phyloP scores from a whole-genome alignment of 2,888 invertebrate species.

The Branchellion lobata region DNA sequence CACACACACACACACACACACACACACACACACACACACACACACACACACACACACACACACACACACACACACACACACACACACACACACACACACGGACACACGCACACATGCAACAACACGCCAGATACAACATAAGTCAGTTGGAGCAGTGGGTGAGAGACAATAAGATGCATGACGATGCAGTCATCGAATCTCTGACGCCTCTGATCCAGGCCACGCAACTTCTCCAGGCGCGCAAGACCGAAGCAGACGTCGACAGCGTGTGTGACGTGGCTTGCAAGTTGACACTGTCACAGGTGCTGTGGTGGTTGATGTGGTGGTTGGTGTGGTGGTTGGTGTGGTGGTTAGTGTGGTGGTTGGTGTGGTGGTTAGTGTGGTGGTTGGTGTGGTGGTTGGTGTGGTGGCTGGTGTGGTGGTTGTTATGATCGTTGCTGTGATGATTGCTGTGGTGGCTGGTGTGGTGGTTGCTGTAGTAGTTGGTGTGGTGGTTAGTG shows the following conservation, averaged over 20 bases:
- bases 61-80: slow-evolving; percentile 20
- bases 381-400: background rate
- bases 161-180: slow-evolving; percentile 71
- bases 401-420: background rate
- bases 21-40: slow-evolving; percentile 22
- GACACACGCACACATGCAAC: background rate
- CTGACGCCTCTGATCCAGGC: slow-evolving; percentile 87
- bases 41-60: slow-evolving; percentile 19
- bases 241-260: slow-evolving; percentile 90
- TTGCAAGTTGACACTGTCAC: slow-evolving; percentile 80
- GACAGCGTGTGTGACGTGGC: slow-evolving; percentile 90
- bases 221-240: slow-evolving; percentile 87
- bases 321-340: background rate
- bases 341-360: background rate
- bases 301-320: too few relatives aligned
- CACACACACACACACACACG: slow-evolving; percentile 16
- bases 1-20: slow-evolving; percentile 23
- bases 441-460: background rate
- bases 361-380: background rate
- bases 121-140: slow-evolving; percentile 72
- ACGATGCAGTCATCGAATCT: slow-evolving; percentile 72
- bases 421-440: too few relatives aligned
- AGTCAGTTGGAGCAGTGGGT: slow-evolving; percentile 93
- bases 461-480: background rate
- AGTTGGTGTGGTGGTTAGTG: too few relatives aligned